These are phyloP conservation scores for Stegophylla sp. DNA, from an alignment of 2,888 invertebrate genomes.

Conservation along the genomic window DNA sequence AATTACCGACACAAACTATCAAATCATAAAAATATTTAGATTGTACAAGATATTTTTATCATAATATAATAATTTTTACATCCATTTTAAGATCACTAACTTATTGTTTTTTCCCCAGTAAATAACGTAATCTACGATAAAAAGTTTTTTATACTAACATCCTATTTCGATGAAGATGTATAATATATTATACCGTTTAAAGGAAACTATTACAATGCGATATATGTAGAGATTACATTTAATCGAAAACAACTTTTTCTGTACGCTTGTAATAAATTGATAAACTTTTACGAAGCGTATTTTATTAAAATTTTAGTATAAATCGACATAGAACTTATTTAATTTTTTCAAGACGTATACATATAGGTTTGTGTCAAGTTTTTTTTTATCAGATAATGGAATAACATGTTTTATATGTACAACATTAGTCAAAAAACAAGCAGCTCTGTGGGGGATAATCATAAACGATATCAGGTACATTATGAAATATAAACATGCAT, in stretches of 20 bases:
- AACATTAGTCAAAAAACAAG: background rate
- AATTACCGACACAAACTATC: background rate
- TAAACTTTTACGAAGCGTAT: slow-evolving; percentile 13
- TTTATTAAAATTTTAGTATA: slow-evolving; percentile 13
- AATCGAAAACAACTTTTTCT: slow-evolving; percentile 14
- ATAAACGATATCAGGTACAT: slow-evolving; percentile 6
- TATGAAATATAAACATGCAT: background rate
- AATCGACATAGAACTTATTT: slow-evolving; percentile 16
- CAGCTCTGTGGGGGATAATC: slow-evolving; percentile 30
- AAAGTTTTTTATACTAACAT: slow-evolving; percentile 18
- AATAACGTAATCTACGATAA: background rate
- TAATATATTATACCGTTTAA: background rate
- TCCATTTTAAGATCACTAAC: too few species aligned
- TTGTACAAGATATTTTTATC: too few species aligned
- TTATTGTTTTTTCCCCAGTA: background rate
- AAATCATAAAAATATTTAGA: too few species aligned
- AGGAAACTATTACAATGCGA: background rate
- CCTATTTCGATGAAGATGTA: background rate
- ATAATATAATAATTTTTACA: too few species aligned
- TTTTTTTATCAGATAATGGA: slow-evolving; percentile 31
- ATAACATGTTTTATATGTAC: slow-evolving; percentile 1
- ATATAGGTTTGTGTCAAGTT: slow-evolving; percentile 33
- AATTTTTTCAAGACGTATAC: slow-evolving; percentile 7
- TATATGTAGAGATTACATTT: background rate
- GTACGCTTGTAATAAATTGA: slow-evolving; percentile 30